Conservation (phyloP, 1,140 invertebrate species). For the Papilio polyxenes region DNA sequence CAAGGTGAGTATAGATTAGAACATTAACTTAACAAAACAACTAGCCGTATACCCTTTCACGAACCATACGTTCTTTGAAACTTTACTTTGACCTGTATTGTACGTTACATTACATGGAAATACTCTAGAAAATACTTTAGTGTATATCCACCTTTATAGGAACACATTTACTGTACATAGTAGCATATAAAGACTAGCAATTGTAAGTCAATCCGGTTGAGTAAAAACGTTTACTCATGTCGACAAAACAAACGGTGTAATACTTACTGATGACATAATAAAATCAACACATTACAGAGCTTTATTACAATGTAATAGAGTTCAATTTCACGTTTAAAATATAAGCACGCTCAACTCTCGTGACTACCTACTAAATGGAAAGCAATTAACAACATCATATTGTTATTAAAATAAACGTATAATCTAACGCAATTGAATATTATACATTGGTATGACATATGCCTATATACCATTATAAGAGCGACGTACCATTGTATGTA, state of each 20-base stretch:
- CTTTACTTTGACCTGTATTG: no score
- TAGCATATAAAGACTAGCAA: no score
- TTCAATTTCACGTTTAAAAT: background rate
- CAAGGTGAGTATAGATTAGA: no score
- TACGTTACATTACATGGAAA: no score
- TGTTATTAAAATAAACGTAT: constrained; percentile 13
- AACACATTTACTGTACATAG: no score
- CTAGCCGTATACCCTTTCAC: no score
- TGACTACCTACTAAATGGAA: constrained; percentile 7
- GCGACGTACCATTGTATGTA: background rate
- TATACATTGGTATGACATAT: background rate
- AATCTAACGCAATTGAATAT: background rate
- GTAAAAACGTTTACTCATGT: constrained; percentile 17
- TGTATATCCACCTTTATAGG: no score
- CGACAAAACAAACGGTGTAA: constrained; percentile 15
- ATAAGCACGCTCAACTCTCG: background rate
- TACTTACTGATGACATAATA: background rate
- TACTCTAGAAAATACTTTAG: no score
- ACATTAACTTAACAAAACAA: no score
- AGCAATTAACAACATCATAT: constrained; percentile 12
- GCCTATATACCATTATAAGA: no score
- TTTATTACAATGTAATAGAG: background rate
- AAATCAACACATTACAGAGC: background rate
- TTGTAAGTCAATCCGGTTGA: constrained; percentile 2
- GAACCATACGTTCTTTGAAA: no score